phyloP scores from a whole-genome alignment of 30 jellyfish, hydroid and myxozoan species.

The Rhopilema esculentum region DNA sequence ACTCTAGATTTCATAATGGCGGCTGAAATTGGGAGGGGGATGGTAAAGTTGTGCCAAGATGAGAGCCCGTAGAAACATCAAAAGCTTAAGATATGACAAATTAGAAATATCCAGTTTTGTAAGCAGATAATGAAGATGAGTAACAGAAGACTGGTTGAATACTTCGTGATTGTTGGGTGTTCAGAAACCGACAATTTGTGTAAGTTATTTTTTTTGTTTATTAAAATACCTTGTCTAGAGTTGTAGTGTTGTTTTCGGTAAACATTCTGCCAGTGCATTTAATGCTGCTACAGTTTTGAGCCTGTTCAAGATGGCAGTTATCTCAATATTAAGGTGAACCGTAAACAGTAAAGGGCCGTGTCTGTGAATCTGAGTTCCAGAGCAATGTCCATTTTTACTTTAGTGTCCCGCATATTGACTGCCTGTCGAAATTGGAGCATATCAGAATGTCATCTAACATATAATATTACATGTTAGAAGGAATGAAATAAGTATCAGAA shows the following conservation, averaged over 20 bases:
- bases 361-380: too few relatives aligned
- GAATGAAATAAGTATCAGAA: too few relatives aligned
- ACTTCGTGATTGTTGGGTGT: constrained; percentile 86
- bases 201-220: constrained; percentile 12
- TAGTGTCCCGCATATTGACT: too few relatives aligned
- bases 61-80: not conserved
- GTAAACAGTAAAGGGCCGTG: too few relatives aligned
- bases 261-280: not conserved
- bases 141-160: constrained; percentile 85
- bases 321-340: too few relatives aligned
- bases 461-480: too few relatives aligned
- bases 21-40: constrained; percentile 64
- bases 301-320: too few relatives aligned
- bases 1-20: constrained; percentile 49
- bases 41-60: not conserved
- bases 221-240: not conserved
- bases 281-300: not conserved
- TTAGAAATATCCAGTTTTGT: constrained; percentile 19
- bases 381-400: too few relatives aligned
- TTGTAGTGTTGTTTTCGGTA: not conserved
- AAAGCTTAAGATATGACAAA: not conserved
- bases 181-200: constrained; percentile 65
- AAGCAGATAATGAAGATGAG: constrained; percentile 25
- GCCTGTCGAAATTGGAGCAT: too few relatives aligned
- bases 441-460: too few relatives aligned